A percentile compares a stretch with the other conserved stretches of the same genome.
phyloP scores from a whole-genome alignment of 2,113 vertebrate genomes.

The Calyptommatus sinebrachiatus region DNA sequence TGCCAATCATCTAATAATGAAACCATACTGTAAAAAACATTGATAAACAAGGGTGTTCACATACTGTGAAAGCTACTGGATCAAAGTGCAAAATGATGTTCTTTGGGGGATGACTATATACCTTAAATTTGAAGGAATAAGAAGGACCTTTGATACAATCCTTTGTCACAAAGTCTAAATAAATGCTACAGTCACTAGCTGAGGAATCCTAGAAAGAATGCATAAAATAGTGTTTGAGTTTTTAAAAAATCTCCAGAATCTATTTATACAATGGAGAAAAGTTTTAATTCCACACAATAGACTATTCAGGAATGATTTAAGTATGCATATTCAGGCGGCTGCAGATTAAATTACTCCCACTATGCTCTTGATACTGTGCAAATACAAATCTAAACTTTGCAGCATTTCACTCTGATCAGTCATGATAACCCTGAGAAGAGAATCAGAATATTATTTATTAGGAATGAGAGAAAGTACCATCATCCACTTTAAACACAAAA shows the following conservation, averaged over 20 bases:
- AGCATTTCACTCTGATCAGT: neutral
- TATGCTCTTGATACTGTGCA: neutral
- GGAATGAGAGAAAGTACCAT: neutral
- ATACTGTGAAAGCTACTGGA: too few relatives aligned
- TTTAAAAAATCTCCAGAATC: neutral
- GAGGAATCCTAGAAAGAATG: too few relatives aligned
- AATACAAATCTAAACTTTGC: neutral
- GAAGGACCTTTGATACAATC: too few relatives aligned
- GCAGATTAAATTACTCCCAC: neutral
- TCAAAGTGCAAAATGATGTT: too few relatives aligned
- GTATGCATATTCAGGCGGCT: neutral
- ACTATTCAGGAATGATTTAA: neutral
- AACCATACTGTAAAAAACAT: too few relatives aligned
- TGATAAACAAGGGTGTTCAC: too few relatives aligned
- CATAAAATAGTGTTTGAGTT: neutral
- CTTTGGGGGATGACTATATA: too few relatives aligned
- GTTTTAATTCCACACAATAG: neutral
- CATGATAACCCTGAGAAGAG: neutral
- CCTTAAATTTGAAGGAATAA: too few relatives aligned
- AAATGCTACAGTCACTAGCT: too few relatives aligned
- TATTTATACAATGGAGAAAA: neutral
- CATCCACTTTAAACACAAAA: neutral
- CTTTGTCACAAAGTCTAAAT: too few relatives aligned
- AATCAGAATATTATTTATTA: neutral
- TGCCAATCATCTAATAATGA: too few relatives aligned